Conservation (phyloP, 2,113 vertebrate genomes). For the Oenanthe oenanthe region DNA sequence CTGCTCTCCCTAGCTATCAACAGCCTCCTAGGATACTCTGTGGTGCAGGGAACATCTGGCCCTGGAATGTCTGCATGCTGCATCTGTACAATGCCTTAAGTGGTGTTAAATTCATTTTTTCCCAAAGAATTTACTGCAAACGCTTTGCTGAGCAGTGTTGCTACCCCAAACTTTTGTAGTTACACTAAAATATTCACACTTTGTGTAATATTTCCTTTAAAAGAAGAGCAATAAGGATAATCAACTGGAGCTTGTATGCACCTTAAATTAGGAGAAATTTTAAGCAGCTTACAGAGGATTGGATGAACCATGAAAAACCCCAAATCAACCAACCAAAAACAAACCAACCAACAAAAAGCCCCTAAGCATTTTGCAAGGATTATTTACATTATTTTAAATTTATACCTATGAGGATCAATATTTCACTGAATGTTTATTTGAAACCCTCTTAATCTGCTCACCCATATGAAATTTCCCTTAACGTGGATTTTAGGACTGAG, state of each 20-base stretch:
- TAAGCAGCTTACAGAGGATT: not conserved
- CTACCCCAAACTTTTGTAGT: not conserved
- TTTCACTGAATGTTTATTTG: not conserved
- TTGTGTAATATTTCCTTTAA: not conserved
- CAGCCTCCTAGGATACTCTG: not conserved
- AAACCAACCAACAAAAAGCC: not conserved
- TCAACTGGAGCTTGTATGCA: not conserved
- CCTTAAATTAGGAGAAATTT: not conserved
- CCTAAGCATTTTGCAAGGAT: not conserved
- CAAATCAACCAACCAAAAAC: not conserved
- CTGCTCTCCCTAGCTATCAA: not conserved
- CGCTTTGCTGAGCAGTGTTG: not conserved
- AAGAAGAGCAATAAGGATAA: not conserved
- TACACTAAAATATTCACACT: not conserved
- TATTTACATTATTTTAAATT: not conserved
- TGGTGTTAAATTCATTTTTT: not conserved
- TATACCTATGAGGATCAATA: not conserved
- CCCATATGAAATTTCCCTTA: not conserved
- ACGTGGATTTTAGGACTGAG: accelerated
- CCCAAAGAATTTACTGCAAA: not conserved
- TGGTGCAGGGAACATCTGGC: not conserved
- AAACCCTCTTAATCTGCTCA: not conserved
- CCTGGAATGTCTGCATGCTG: not conserved
- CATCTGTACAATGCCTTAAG: not conserved
- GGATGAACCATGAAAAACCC: not conserved